Conservation (phyloP, 2,113 vertebrate genomes). For the Vimba vimba region DNA sequence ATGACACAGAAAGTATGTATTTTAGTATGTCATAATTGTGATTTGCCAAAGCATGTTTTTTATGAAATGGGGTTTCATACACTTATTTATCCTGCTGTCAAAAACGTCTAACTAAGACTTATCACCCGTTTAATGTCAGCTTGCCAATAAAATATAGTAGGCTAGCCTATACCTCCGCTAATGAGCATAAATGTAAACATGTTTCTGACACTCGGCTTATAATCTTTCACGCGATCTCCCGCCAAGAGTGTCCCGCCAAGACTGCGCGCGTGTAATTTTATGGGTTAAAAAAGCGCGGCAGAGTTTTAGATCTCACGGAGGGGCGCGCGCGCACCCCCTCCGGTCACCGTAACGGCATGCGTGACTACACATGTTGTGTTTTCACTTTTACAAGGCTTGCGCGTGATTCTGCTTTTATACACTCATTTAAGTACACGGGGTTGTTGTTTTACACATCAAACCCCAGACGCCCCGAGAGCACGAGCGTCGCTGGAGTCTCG, state of each 20-base stretch:
- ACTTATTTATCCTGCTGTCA: background rate
- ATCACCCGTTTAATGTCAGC: conserved; percentile 63
- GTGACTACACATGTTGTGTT: conserved; percentile 69
- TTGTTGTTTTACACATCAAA: conserved; percentile 69
- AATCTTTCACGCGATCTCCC: background rate
- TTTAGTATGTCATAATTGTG: no score
- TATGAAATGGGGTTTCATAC: background rate
- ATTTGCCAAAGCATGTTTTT: background rate
- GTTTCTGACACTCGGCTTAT: conserved; percentile 39
- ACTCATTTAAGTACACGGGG: conserved; percentile 65
- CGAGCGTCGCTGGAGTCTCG: conserved; percentile 20
- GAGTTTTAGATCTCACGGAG: conserved; percentile 56
- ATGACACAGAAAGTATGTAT: no score
- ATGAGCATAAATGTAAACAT: conserved; percentile 56
- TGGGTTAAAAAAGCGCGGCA: background rate
- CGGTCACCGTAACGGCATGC: conserved; percentile 60
- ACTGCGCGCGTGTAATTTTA: conserved; percentile 3
- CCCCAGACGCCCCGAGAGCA: conserved; percentile 61
- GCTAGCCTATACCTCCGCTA: conserved; percentile 64
- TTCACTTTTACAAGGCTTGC: conserved; percentile 72
- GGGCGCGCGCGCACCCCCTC: conserved; percentile 47
- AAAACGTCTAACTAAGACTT: conserved; percentile 39
- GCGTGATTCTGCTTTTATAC: conserved; percentile 73
- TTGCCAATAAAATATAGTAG: conserved; percentile 69
- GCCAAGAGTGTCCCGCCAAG: conserved; percentile 3